These are phyloP conservation scores for Sarcoramphus papa DNA, from an alignment of 2,797 vertebrate species.

Conservation along the genomic window DNA sequence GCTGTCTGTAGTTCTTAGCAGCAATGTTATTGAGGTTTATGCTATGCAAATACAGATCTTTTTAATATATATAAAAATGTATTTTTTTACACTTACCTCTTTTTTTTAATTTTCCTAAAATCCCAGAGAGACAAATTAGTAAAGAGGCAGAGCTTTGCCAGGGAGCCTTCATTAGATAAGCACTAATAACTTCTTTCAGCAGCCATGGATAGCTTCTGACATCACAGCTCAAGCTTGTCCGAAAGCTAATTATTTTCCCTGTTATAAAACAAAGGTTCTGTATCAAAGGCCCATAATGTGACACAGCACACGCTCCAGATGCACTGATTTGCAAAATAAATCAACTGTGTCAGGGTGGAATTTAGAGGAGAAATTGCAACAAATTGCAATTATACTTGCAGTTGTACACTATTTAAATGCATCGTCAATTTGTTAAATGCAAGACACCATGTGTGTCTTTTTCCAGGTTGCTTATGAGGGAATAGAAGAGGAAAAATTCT, in stretches of 20 bases:
- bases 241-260: constrained; percentile 77
- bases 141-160: constrained; percentile 70
- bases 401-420: constrained; percentile 58
- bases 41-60: not conserved
- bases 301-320: constrained; percentile 72
- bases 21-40: not conserved
- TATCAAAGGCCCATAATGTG: constrained; percentile 77
- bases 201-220: constrained; percentile 70
- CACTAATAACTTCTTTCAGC: constrained; percentile 77
- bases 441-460: constrained; percentile 10
- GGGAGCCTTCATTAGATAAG: constrained; percentile 72
- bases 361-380: constrained; percentile 74
- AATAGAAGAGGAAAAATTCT: constrained; percentile 4
- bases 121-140: constrained; percentile 80
- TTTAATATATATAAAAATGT: not conserved
- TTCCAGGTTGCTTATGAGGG: not conserved
- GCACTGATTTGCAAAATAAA: constrained; percentile 78
- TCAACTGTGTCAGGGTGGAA: constrained; percentile 71
- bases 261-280: constrained; percentile 79
- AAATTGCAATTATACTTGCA: constrained; percentile 73
- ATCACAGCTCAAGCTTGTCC: constrained; percentile 76
- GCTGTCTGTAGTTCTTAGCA: not conserved
- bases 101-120: constrained; percentile 69
- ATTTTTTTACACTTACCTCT: constrained; percentile 15
- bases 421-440: constrained; percentile 58